Base-by-base conservation (phyloP, 2,888 invertebrate species). In the Micoletzkya japonica region DNA sequence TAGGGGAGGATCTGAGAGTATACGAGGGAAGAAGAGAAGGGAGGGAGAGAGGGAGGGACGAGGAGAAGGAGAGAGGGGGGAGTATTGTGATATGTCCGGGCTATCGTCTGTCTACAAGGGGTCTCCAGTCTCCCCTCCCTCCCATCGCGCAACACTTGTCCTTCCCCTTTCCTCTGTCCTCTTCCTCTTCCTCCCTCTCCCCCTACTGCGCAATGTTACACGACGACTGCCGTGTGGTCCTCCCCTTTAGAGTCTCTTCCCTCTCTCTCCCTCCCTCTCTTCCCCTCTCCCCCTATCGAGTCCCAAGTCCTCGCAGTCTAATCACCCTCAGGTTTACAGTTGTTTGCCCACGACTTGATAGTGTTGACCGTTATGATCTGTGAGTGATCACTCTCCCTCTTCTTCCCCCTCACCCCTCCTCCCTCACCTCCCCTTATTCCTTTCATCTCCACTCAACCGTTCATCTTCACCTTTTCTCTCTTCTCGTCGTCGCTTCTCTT, bases 401-500 rank as follows among this genome's bases (percentile, higher is more conserved):
- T 32, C 28, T 36, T 24, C 37, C 32, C 63, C 24, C 36, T 50
- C 44, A 30, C 63, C 50, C 20, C 63, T 32, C 50, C 63, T 26
- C 10, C n/a, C 61, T 34, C 60, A 28, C 26, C 39, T 52, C n/a
- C n/a, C 7, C 26, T 52, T 52, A 6, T 52, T 26, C 17, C 26
- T 52, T 34, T 26, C 61, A 28, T n/a, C 61, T n/a, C 30, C 36
- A 34, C 58, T 36, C 32, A 39, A 39, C 39, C 10, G 17, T 39
- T 39, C 39, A 39, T 50, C 30, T 63, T 63, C 28, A n/a, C 30
- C 50, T 50, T 50, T 63, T 36, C 34, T 59, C 59, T 39, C 59
- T 39, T 39, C 26, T 59, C 63, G 34, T 50, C 63, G n/a, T 49
- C 63, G 34, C 50, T 36, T 63, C 49, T 63, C 63, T 44, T 63